Percentiles rank a stretch among this genome's conserved stretches.
Conservation (phyloP, 2,113 vertebrate genomes). For the Calypte anna region DNA sequence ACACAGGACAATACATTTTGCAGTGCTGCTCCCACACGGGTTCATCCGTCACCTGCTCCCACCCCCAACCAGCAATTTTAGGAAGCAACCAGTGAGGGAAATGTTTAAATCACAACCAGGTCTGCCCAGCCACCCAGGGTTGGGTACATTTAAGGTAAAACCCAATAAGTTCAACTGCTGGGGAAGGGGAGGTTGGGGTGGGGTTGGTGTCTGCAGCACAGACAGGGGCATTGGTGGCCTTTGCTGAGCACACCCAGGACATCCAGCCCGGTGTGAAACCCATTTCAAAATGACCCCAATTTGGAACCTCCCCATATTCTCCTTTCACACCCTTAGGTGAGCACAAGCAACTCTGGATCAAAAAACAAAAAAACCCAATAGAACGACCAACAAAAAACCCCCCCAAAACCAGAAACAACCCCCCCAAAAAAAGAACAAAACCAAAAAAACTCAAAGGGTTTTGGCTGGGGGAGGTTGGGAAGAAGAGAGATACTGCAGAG, state of each 20-base stretch:
- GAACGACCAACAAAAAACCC: too few relatives aligned
- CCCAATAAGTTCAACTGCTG: neutral
- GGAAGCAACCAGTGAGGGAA: neutral
- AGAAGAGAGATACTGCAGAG: neutral
- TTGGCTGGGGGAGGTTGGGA: neutral
- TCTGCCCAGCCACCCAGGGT: neutral
- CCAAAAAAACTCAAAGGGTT: neutral
- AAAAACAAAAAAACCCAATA: neutral
- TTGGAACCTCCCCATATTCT: neutral
- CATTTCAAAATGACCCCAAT: neutral
- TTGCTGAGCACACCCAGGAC: neutral
- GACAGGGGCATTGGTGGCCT: accelerated
- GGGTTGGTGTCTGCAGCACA: accelerated
- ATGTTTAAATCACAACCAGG: neutral
- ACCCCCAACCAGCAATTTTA: neutral
- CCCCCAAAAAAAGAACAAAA: too few relatives aligned
- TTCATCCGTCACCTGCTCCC: neutral
- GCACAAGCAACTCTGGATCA: neutral
- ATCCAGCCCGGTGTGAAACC: neutral
- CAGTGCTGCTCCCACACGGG: neutral
- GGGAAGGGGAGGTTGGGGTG: too few relatives aligned
- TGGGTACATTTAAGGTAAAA: neutral
- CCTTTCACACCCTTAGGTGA: neutral
- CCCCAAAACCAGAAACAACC: too few relatives aligned
- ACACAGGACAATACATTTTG: too few relatives aligned